Evolutionary conservation across 2,797 vertebrate genomes (phyloP).

Genomic region (Carduelis carduelis): DNA sequence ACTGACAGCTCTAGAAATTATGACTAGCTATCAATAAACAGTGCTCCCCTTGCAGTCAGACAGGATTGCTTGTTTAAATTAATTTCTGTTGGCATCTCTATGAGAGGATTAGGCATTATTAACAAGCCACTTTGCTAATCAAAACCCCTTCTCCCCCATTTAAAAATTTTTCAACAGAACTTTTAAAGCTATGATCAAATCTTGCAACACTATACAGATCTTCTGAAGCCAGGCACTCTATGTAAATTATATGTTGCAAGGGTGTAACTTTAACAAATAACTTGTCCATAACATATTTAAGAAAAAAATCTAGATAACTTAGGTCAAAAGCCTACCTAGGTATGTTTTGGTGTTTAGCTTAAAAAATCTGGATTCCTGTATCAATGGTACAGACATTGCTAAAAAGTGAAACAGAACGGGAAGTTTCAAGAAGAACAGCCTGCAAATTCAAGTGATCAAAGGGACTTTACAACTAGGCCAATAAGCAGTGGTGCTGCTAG

Average conservation of each 20-base stretch:
- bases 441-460: slow-evolving; percentile 34
- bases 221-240: background rate
- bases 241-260: background rate
- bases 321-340: background rate
- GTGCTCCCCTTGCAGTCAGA: background rate
- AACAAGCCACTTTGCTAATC: background rate
- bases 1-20: background rate
- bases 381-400: background rate
- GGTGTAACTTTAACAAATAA: background rate
- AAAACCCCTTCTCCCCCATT: background rate
- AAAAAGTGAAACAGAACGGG: background rate
- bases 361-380: background rate
- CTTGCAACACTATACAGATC: background rate
- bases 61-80: background rate
- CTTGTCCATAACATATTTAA: background rate
- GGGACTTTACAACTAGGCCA: slow-evolving; percentile 16
- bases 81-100: background rate
- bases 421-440: background rate
- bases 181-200: background rate
- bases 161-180: background rate
- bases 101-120: background rate
- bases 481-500: background rate
- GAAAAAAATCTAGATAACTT: background rate
- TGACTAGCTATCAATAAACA: background rate
- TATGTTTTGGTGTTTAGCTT: background rate